Evolutionary conservation across 2,888 invertebrate species (phyloP).

Genomic region (Drosophila cognata): DNA sequence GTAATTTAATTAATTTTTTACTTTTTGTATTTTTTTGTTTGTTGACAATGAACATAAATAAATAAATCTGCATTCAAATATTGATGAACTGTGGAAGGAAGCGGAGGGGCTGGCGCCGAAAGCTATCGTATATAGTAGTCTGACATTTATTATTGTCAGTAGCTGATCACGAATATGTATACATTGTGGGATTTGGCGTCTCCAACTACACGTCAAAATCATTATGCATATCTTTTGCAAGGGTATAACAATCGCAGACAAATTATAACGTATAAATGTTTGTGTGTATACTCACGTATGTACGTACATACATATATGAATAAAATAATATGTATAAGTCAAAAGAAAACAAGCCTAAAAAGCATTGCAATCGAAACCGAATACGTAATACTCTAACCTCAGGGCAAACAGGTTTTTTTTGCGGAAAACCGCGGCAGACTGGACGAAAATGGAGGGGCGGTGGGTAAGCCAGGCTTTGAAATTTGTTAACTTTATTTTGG

Average conservation of each 20-base stretch:
- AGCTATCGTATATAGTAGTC: not conserved
- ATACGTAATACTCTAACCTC: not conserved
- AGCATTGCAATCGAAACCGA: not conserved
- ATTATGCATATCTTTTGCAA: not conserved
- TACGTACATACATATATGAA: not conserved
- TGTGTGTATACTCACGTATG: not conserved
- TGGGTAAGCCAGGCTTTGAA: not conserved
- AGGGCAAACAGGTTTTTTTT: not conserved
- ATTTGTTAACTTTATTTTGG: not conserved
- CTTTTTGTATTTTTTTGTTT: not conserved
- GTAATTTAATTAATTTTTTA: not conserved
- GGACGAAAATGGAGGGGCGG: not conserved
- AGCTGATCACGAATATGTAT: not conserved
- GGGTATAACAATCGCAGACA: constrained; percentile 10
- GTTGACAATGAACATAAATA: not conserved
- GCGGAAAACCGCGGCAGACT: not conserved
- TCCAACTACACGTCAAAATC: not conserved
- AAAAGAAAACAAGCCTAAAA: constrained; percentile 24
- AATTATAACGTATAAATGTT: constrained; percentile 27
- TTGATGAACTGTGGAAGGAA: not conserved
- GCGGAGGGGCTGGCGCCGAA: not conserved
- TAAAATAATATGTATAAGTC: constrained; percentile 29
- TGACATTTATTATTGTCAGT: not conserved
- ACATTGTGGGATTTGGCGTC: not conserved
- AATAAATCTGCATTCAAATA: not conserved